phyloP scores from a whole-genome alignment of 2,888 invertebrate species.

The Drosophila nr. perissopoda region DNA sequence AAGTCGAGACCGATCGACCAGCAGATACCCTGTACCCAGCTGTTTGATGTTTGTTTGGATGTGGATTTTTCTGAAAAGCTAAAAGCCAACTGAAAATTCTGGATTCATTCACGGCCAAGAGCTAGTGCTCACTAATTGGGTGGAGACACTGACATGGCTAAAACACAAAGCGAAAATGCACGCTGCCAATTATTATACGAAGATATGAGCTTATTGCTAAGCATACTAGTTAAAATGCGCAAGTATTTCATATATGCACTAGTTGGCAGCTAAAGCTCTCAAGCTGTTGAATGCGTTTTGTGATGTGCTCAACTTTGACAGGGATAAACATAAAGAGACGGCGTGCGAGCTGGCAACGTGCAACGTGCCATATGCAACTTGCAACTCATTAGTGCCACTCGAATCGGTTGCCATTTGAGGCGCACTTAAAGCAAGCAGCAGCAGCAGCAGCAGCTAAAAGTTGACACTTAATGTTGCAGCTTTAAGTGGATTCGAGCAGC shows the following conservation, averaged over 20 bases:
- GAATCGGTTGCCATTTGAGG: slow-evolving; percentile 39
- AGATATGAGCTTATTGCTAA: neutral
- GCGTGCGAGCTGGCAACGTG: slow-evolving; percentile 1
- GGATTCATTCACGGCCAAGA: neutral
- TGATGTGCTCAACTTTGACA: slow-evolving; percentile 14
- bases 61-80: neutral
- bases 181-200: neutral
- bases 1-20: neutral
- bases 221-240: neutral
- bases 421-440: slow-evolving; percentile 15
- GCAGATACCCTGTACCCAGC: neutral
- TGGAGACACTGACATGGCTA: no score
- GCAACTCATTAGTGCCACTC: slow-evolving; percentile 56
- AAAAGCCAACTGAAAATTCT: neutral
- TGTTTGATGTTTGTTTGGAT: no score
- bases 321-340: slow-evolving; percentile 7
- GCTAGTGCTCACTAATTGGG: neutral
- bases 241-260: neutral
- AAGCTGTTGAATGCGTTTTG: slow-evolving; percentile 11
- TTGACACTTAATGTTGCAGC: slow-evolving; percentile 44
- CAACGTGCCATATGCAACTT: slow-evolving; percentile 17
- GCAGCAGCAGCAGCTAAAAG: slow-evolving; percentile 34
- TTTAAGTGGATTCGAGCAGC: slow-evolving; percentile 5
- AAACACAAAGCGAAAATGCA: neutral
- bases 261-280: neutral